Evolutionary conservation across 2,797 vertebrate genomes (phyloP).

Genomic region (Tenualosa thibaudeaui): DNA sequence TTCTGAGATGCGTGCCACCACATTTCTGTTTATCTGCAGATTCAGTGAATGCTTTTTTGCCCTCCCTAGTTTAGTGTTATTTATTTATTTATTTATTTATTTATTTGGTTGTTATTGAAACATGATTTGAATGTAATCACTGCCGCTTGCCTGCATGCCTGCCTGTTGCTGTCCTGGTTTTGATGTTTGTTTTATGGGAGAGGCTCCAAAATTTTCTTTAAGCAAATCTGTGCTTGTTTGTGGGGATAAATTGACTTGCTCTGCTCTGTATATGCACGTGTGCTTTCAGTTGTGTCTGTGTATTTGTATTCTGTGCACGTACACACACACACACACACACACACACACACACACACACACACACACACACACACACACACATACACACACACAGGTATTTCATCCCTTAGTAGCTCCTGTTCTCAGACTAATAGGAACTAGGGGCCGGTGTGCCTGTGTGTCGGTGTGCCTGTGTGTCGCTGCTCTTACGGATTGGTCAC

Average conservation of each 20-base stretch:
- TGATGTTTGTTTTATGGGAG: background rate
- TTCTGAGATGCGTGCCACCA: background rate
- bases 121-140: background rate
- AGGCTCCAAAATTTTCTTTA: background rate
- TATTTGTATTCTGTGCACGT: background rate
- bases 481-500: constrained; percentile 39
- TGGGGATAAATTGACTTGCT: background rate
- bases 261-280: background rate
- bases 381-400: background rate
- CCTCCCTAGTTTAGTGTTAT: background rate
- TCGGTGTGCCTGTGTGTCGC: no score
- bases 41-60: background rate
- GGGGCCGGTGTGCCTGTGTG: constrained; percentile 32
- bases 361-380: no score
- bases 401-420: background rate
- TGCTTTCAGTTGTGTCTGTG: background rate
- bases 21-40: constrained; percentile 9
- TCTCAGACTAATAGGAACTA: background rate
- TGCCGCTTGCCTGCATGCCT: no score
- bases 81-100: background rate
- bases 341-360: no score
- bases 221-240: background rate
- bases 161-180: background rate
- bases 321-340: no score
- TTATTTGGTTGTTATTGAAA: background rate